Base-by-base conservation (phyloP, 2,888 invertebrate genomes). In the Lottia gigantea region DNA sequence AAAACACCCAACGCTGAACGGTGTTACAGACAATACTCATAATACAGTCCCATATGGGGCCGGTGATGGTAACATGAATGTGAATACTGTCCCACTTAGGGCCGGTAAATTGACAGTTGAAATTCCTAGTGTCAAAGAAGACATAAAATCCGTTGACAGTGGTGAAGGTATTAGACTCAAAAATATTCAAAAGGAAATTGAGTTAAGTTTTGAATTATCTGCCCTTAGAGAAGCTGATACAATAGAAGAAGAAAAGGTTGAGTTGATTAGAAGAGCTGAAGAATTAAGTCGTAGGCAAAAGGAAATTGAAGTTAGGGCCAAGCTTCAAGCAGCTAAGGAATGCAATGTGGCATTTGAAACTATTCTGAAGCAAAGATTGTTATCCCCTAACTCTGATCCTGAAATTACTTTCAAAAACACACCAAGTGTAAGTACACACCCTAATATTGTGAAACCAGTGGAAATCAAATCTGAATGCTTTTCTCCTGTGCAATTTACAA, bases 1-100 rank as follows among this genome's bases (percentile, higher is more conserved):
- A n/a, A 49, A n/a, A n/a, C 12, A 15, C 6, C 19, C 49, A 49
- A 49, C 16, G 8, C 8, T 49, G 31, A 31, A 31, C 31, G 31
- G 31, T 31, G 31, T 31, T 31, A 31, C 31, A 6, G 31, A 31
- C 31, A 31, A 31, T 31, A 31, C 31, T 31, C 31, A 49, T 12
- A 14, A 49, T 49, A 16, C 16, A 19, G n/a, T 49, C 8, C 49
- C 16, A 19, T 49, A 49, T 14, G 49, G 49, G 16, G 16, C 16
- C 16, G n/a, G 49, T 49, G 49, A 49, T 49, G 49, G 49, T 49
- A n/a, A n/a, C n/a, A 16, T n/a, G 16, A 49, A 49, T 49, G 49
- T 49, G n/a, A 49, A 12, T 49, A n/a, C n/a, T 12, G 12, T 49
- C 49, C 49, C 49, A 49, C 16, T n/a, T 49, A 15, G 49, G 49